These are phyloP conservation scores for Melangyna quadrimaculata DNA, from an alignment of 2,888 invertebrate species.

Conservation along the genomic window DNA sequence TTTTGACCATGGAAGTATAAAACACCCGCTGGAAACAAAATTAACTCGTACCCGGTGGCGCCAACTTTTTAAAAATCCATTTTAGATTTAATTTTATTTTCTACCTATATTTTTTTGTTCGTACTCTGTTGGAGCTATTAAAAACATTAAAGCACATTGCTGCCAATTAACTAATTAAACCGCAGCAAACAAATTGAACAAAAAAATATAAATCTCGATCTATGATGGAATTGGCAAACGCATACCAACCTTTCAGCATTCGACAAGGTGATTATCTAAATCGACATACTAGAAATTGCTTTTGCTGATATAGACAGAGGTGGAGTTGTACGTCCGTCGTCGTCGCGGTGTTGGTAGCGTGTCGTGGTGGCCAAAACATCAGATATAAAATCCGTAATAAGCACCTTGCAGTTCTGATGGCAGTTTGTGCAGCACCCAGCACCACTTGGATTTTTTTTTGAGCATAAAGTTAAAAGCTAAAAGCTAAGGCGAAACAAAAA, in stretches of 20 bases:
- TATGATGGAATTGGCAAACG: slow-evolving; percentile 51
- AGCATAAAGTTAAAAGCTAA: not conserved
- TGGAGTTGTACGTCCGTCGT: too few species aligned
- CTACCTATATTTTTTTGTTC: not conserved
- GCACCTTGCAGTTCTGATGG: slow-evolving; percentile 34
- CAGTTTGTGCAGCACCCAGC: too few species aligned
- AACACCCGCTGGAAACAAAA: slow-evolving; percentile 6
- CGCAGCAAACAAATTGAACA: slow-evolving; percentile 18
- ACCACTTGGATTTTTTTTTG: not conserved
- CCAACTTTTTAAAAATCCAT: slow-evolving; percentile 20
- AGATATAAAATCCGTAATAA: slow-evolving; percentile 20
- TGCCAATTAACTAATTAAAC: slow-evolving; percentile 68
- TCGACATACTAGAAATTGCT: slow-evolving; percentile 25
- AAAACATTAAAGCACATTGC: slow-evolving; percentile 46
- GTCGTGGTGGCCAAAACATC: slow-evolving; percentile 1
- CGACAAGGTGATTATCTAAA: slow-evolving; percentile 58
- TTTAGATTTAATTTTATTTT: not conserved
- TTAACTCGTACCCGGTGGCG: slow-evolving; percentile 32
- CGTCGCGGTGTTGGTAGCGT: not conserved
- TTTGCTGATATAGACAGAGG: not conserved
- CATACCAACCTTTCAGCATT: slow-evolving; percentile 46
- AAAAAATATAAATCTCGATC: slow-evolving; percentile 21
- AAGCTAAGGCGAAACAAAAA: not conserved
- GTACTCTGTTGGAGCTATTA: not conserved
- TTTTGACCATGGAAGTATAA: not conserved